phyloP scores from a whole-genome alignment of 2,888 invertebrate genomes.

The Agrotis ipsilon region DNA sequence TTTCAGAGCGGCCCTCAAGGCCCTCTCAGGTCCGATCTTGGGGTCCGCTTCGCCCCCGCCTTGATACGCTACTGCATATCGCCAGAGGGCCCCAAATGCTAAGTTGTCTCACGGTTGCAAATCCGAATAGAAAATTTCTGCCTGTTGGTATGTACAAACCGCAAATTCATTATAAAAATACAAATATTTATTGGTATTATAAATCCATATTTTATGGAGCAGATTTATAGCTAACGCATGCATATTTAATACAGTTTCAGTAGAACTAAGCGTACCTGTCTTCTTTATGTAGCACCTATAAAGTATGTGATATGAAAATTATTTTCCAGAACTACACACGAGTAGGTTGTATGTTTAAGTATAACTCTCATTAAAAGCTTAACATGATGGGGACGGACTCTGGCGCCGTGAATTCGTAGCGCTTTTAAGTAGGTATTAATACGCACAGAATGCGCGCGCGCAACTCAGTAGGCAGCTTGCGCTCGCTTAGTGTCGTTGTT shows the following conservation, averaged over 20 bases:
- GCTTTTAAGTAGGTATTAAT: constrained; percentile 62
- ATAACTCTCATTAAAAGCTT: constrained; percentile 50
- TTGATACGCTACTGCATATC: no score
- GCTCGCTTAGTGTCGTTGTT: constrained; percentile 80
- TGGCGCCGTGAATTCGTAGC: constrained; percentile 50
- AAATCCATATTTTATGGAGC: constrained; percentile 15
- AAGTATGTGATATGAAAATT: constrained; percentile 44
- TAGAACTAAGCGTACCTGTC: constrained; percentile 21
- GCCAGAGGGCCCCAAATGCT: neutral
- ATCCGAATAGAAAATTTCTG: neutral
- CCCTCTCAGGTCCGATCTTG: no score
- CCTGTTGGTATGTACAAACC: neutral
- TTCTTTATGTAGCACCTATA: constrained; percentile 4
- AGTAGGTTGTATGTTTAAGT: constrained; percentile 1
- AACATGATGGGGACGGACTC: constrained; percentile 32
- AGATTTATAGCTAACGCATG: constrained; percentile 40
- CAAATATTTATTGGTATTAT: constrained; percentile 8
- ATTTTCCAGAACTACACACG: constrained; percentile 49
- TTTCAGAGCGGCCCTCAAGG: no score
- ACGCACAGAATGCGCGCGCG: constrained; percentile 74
- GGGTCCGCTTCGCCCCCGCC: no score
- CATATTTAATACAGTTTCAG: constrained; percentile 45
- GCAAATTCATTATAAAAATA: neutral
- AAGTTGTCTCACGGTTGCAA: neutral
- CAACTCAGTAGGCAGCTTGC: constrained; percentile 84